A percentile compares a stretch with the other conserved stretches of the same genome.
Conservation (phyloP, 2,113 vertebrate genomes). For the Bufo bufo region DNA sequence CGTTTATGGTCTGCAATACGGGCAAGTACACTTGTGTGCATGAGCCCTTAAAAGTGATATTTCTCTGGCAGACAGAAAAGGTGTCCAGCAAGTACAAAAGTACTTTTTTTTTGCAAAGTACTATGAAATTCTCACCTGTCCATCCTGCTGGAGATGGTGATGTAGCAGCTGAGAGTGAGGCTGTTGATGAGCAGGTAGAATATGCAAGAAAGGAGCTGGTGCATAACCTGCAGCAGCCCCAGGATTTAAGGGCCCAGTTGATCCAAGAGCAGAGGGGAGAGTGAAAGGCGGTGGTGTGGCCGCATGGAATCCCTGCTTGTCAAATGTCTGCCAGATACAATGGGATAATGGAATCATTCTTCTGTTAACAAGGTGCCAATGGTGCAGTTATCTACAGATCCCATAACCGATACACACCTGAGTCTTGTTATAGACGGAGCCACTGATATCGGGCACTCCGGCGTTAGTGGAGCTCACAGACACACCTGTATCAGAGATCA, state of each 20-base stretch:
- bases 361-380: neutral
- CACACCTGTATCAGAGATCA: constrained; percentile 74
- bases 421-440: constrained; percentile 91
- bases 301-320: constrained; percentile 96
- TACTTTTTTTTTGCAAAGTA: neutral
- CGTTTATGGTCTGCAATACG: too few relatives aligned
- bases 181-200: constrained; percentile 93
- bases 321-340: constrained; percentile 78
- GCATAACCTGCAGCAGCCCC: constrained; percentile 87
- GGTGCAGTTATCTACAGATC: neutral
- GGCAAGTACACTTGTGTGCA: too few relatives aligned
- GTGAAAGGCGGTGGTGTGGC: constrained; percentile 91
- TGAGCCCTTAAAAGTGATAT: too few relatives aligned
- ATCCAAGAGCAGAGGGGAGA: constrained; percentile 91
- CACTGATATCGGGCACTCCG: constrained; percentile 90
- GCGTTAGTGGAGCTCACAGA: constrained; percentile 86
- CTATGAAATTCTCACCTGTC: constrained; percentile 69
- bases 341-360: neutral
- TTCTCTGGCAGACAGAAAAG: too few relatives aligned
- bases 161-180: constrained; percentile 94
- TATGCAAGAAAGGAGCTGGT: constrained; percentile 88
- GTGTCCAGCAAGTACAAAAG: neutral
- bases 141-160: constrained; percentile 81
- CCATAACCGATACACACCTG: constrained; percentile 76
- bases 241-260: constrained; percentile 86